Percentiles rank a stretch among this genome's conserved stretches.
phyloP scores from a whole-genome alignment of 2,113 vertebrate species.

The Poeciliopsis occidentalis region DNA sequence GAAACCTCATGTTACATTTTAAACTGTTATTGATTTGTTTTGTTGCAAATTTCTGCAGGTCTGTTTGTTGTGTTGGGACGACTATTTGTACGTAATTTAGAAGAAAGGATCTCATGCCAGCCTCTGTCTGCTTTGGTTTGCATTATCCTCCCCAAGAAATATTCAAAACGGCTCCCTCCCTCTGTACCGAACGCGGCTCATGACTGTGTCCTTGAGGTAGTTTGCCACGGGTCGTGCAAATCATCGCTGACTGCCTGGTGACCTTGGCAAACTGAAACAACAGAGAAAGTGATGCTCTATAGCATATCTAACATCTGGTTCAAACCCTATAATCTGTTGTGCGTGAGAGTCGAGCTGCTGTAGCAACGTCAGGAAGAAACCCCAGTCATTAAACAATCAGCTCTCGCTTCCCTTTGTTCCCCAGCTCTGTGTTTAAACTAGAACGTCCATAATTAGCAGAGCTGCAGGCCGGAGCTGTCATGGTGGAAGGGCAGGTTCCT shows the following conservation, averaged over 20 bases:
- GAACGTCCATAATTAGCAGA: constrained; percentile 83
- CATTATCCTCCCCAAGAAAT: background rate
- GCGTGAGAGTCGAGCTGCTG: constrained; percentile 77
- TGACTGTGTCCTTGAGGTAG: constrained; percentile 40
- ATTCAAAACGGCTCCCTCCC: background rate
- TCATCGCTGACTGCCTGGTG: constrained; percentile 22
- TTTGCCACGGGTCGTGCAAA: constrained; percentile 36
- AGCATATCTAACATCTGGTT: constrained; percentile 20
- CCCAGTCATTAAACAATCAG: constrained; percentile 88
- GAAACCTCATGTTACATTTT: background rate
- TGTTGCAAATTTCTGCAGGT: background rate
- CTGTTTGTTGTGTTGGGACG: background rate
- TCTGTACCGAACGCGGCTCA: background rate
- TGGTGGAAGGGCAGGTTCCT: constrained; percentile 50
- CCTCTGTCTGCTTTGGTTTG: background rate
- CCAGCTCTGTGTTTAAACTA: constrained; percentile 75
- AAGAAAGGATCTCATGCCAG: background rate
- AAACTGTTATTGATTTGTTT: background rate
- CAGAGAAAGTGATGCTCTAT: constrained; percentile 3
- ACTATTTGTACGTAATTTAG: background rate
- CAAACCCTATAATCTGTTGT: constrained; percentile 72
- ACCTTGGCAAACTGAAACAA: constrained; percentile 40
- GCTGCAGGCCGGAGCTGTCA: constrained; percentile 75
- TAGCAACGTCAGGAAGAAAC: constrained; percentile 78
- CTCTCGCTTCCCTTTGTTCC: constrained; percentile 80